phyloP scores from a whole-genome alignment of 2,888 invertebrate genomes.

The Acleris emargana region DNA sequence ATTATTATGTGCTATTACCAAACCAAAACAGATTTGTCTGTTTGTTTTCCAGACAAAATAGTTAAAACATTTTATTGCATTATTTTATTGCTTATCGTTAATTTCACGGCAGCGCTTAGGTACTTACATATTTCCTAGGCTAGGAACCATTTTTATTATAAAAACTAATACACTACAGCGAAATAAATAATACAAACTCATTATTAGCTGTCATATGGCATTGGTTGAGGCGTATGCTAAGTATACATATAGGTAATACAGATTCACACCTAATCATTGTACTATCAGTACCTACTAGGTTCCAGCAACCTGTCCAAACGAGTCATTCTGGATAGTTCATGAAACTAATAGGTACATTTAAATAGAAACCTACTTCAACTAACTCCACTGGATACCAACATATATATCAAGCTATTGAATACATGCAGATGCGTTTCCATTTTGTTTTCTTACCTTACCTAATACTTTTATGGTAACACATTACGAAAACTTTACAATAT shows the following conservation, averaged over 20 bases:
- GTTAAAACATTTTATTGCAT: constrained; percentile 20
- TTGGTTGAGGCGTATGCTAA: constrained; percentile 6
- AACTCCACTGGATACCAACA: too few species aligned
- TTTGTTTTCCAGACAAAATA: not conserved
- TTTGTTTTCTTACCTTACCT: not conserved
- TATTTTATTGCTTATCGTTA: constrained; percentile 27
- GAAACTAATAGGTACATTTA: not conserved
- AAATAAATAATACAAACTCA: constrained; percentile 29
- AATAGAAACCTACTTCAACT: too few species aligned
- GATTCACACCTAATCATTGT: constrained; percentile 29
- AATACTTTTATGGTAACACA: not conserved
- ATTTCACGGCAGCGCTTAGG: constrained; percentile 12
- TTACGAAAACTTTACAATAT: not conserved
- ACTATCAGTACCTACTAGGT: constrained; percentile 10
- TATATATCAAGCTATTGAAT: too few species aligned
- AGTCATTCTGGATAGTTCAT: not conserved
- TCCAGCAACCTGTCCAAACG: not conserved
- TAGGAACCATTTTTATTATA: constrained; percentile 33
- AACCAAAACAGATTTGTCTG: too few species aligned
- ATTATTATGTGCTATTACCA: not conserved
- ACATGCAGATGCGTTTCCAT: too few species aligned
- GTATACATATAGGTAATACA: constrained; percentile 4
- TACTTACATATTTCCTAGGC: constrained; percentile 11
- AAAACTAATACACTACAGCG: constrained; percentile 14
- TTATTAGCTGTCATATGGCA: constrained; percentile 23